phyloP scores from a whole-genome alignment of 2,113 vertebrate species.

The Arenaria interpres region DNA sequence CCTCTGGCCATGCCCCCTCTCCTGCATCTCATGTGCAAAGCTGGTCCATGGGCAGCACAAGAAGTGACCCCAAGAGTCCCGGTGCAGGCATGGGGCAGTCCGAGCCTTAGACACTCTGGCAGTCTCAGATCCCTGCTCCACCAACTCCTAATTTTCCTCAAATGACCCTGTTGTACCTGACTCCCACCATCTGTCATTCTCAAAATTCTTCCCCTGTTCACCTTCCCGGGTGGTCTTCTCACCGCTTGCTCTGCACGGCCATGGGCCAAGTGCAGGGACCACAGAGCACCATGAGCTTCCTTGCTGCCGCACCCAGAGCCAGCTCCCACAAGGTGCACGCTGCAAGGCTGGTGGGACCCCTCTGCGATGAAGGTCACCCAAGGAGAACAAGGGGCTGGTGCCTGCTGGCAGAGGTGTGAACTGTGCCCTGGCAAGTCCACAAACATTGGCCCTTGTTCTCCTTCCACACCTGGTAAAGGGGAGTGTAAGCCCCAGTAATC shows the following conservation, averaged over 20 bases:
- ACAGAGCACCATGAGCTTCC: neutral
- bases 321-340: rapidly evolving
- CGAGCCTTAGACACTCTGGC: neutral
- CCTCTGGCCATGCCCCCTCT: neutral
- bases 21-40: neutral
- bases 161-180: neutral
- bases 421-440: neutral
- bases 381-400: rapidly evolving
- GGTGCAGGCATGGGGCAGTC: no score
- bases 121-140: neutral
- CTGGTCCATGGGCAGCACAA: neutral
- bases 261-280: neutral
- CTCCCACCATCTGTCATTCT: no score
- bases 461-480: neutral
- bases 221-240: neutral
- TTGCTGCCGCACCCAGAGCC: neutral
- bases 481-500: rapidly evolving
- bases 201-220: neutral
- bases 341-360: neutral
- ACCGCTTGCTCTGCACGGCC: neutral
- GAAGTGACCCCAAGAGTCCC: neutral
- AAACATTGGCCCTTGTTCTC: neutral
- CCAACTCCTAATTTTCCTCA: neutral
- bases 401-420: neutral
- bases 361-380: neutral